Conservation (phyloP, 1,140 invertebrate genomes). For the Drosophila chauvacae region DNA sequence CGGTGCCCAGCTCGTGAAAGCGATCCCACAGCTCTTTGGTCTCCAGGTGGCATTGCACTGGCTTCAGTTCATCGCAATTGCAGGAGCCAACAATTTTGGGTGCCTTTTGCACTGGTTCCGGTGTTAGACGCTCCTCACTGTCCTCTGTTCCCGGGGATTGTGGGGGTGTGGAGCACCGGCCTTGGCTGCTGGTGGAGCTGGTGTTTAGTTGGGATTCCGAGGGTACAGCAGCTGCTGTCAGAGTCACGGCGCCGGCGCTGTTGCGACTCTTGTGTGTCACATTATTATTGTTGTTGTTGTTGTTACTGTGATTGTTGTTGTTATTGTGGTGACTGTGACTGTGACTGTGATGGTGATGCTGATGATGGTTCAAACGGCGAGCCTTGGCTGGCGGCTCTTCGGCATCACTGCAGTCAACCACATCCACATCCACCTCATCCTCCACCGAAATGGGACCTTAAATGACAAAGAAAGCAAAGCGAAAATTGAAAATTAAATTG, state of each 20-base stretch:
- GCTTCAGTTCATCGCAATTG: constrained; percentile 92
- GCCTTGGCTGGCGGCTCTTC: constrained; percentile 79
- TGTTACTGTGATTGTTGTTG: constrained; percentile 50
- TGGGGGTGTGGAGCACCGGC: constrained; percentile 80
- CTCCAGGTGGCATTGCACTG: constrained; percentile 95
- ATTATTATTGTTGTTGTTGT: constrained; percentile 63
- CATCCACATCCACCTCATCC: constrained; percentile 86
- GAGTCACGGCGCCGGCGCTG: constrained; percentile 52
- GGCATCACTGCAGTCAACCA: constrained; percentile 86
- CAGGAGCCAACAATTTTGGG: constrained; percentile 87
- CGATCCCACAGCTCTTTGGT: constrained; percentile 97
- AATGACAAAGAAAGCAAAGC: constrained; percentile 44
- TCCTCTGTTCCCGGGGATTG: constrained; percentile 81
- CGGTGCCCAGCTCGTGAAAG: constrained; percentile 97
- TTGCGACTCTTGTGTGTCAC: constrained; percentile 64
- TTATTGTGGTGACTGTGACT: constrained; percentile 49
- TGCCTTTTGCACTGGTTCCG: constrained; percentile 82
- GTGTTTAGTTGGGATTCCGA: constrained; percentile 71
- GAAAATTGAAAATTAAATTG: constrained; percentile 55
- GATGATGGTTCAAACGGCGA: constrained; percentile 71
- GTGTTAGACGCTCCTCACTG: constrained; percentile 81
- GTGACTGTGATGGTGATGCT: constrained; percentile 56
- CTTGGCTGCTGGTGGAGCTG: constrained; percentile 81
- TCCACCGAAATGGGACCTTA: constrained; percentile 85
- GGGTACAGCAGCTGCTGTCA: constrained; percentile 19